Conservation (phyloP, 1,140 invertebrate species). For the Dreissena rostriformis region DNA sequence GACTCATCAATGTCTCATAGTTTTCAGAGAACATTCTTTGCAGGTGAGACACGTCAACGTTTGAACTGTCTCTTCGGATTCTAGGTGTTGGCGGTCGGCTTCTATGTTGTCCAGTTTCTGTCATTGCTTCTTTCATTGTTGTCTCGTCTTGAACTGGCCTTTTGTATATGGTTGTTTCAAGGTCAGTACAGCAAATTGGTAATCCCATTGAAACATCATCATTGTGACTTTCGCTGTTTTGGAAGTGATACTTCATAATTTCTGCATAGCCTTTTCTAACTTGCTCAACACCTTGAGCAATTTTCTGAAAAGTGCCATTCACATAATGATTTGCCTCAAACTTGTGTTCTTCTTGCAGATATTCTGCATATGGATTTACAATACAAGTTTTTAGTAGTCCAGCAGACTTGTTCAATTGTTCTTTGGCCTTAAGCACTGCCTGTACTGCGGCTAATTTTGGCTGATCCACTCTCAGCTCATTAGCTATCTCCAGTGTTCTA, state of each 20-base stretch:
- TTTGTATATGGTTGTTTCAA: not conserved
- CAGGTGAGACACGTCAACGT: too few species aligned
- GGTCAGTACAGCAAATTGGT: not conserved
- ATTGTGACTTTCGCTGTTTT: not conserved
- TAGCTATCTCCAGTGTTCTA: not conserved
- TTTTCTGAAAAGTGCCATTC: not conserved
- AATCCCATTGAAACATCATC: not conserved
- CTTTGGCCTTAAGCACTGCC: not conserved
- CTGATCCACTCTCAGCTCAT: not conserved
- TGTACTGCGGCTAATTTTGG: not conserved
- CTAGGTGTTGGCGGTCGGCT: not conserved
- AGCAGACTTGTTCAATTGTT: constrained; percentile 6
- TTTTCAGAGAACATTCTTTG: not conserved
- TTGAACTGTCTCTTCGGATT: too few species aligned
- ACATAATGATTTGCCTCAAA: constrained; percentile 32
- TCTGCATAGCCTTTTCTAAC: constrained; percentile 14
- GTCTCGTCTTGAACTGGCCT: not conserved
- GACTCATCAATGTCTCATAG: not conserved
- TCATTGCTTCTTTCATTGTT: not conserved
- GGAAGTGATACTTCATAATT: constrained; percentile 10
- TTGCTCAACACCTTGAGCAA: not conserved
- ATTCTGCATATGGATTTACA: constrained; percentile 1
- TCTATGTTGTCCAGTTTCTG: not conserved
- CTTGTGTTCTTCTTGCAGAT: not conserved
- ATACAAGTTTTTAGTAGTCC: not conserved